Percentiles rank a stretch among this genome's conserved stretches.
These are phyloP conservation scores for Cisticola juncidis DNA, from an alignment of 2,113 vertebrate species.

Conservation along the genomic window DNA sequence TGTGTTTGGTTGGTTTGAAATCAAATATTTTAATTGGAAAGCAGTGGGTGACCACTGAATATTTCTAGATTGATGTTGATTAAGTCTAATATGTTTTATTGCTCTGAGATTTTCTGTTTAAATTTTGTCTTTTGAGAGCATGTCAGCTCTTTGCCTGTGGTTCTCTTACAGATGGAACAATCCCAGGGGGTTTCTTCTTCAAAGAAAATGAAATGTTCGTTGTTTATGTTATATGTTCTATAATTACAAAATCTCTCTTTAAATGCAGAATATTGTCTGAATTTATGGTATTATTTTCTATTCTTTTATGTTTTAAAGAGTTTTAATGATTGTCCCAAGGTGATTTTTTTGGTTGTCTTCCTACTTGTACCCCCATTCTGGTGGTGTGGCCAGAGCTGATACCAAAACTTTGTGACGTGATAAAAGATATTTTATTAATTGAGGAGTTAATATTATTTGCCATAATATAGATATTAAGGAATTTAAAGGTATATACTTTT, in stretches of 20 bases:
- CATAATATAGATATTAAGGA: not conserved
- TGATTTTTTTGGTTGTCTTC: not conserved
- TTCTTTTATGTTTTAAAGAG: not conserved
- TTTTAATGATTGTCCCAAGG: not conserved
- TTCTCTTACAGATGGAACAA: not conserved
- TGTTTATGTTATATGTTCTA: fast-evolving
- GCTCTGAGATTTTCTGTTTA: not conserved
- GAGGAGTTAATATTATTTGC: not conserved
- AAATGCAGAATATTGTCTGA: not conserved
- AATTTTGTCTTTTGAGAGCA: not conserved
- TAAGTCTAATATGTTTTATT: not conserved
- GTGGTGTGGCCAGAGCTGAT: fast-evolving
- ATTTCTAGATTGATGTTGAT: not conserved
- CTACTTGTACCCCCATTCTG: fast-evolving
- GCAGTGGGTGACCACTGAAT: not conserved
- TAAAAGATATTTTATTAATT: not conserved
- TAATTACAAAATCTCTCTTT: not conserved
- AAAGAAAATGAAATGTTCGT: fast-evolving
- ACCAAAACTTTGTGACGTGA: fast-evolving
- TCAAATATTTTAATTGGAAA: not conserved
- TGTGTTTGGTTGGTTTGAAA: not conserved
- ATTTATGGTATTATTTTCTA: not conserved
- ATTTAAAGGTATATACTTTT: not conserved
- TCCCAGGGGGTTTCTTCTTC: not conserved
- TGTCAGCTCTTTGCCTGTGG: not conserved